Conservation (phyloP, 2,888 invertebrate species). For the Dolichomitus sp. region DNA sequence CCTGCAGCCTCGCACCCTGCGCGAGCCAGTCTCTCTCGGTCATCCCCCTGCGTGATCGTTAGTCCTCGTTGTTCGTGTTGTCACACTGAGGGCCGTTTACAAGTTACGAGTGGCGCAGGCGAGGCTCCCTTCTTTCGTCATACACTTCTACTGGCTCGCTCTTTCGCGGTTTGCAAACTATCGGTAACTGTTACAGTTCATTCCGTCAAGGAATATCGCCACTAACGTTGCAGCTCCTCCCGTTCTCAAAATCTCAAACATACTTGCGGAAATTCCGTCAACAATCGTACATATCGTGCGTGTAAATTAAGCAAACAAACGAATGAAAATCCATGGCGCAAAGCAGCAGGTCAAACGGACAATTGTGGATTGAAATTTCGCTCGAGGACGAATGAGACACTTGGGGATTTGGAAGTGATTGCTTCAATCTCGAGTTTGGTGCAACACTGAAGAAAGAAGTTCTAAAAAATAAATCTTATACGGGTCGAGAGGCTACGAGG, state of each 20-base stretch:
- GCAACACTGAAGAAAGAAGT: not conserved
- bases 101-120: conserved; percentile 18
- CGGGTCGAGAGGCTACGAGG: not conserved
- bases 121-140: conserved; percentile 13
- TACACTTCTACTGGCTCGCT: conserved; percentile 11
- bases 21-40: conserved; percentile 64
- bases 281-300: not conserved
- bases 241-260: not conserved
- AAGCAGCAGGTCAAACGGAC: not conserved
- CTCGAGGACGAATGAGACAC: not conserved
- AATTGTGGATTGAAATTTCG: conserved; percentile 5
- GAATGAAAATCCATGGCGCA: not conserved
- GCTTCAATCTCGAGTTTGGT: not conserved
- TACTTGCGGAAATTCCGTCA: not conserved
- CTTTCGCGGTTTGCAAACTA: conserved; percentile 1
- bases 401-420: not conserved
- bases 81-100: conserved; percentile 12
- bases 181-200: not conserved
- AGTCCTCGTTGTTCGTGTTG: conserved; percentile 40
- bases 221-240: not conserved
- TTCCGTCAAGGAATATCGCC: not conserved
- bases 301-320: not conserved
- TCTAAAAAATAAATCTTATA: not conserved
- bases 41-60: conserved; percentile 48
- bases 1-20: conserved; percentile 48